Base-by-base conservation (phyloP, 2,797 vertebrate genomes). In the Glyptemys insculpta region DNA sequence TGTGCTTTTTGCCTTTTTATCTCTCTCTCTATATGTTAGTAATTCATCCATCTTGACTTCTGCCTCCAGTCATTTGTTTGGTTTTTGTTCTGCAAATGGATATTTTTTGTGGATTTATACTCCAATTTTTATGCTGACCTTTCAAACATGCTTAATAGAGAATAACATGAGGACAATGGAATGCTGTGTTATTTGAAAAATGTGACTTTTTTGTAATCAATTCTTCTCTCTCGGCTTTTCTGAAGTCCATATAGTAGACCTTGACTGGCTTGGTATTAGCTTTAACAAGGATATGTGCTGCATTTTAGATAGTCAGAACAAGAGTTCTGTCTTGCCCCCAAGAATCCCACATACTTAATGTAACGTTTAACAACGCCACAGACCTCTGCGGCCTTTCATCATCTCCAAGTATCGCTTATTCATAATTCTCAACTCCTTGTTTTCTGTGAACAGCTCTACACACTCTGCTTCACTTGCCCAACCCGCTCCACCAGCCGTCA, bases 191-290 rank as follows among this genome's bases (percentile, higher is more conserved):
- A 44, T 34, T 23, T 31, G 83, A 72, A 47, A 74, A 85, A 54
- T 12, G 90, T 85, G 90, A 86, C 87, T 83, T 84, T 83, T 87
- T 95, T 79, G 4, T 82, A 94, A 57, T 49, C 25, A 5, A 92
- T 88, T 93, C 93, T 96, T 94, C 29, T 76, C 37, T 14, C 41
- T 47, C 44, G 7, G 59, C 59, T 37, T 74, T 37, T 74, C 72
- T 74, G 23, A 41, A 74, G 21, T 41, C 44, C 44, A 27, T 49
- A 49, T 8, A 29, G 74, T 5, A 49, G 41, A 47, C 27, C 6
- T 49, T 8, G 27, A 78, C 3, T 14, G n/a, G 62, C n/a, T n/a
- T 5, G 34, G 16, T 68, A 68, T n/a, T 68, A 6, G 44, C 44
- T 78, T 49, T 78, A 47, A 78, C 44, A 78, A 78, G 74, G 72